Evolutionary conservation across 2,797 vertebrate species (phyloP).

Genomic region (Sarcoramphus papa): DNA sequence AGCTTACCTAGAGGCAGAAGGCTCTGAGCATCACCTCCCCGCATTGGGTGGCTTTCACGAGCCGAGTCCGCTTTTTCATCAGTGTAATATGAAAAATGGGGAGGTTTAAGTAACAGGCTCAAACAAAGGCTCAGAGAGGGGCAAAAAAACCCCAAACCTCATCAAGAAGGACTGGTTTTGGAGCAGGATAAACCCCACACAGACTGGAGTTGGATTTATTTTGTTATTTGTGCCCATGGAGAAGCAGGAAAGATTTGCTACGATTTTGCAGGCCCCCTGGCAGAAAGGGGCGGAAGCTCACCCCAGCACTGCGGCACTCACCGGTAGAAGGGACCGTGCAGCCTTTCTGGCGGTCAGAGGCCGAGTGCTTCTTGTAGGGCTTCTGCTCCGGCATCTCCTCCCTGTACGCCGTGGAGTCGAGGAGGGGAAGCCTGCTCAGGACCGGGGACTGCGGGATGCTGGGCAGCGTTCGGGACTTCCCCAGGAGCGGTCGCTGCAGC

Average conservation of each 20-base stretch:
- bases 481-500: slow-evolving; percentile 84
- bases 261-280: neutral
- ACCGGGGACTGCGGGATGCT: slow-evolving; percentile 92
- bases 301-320: slow-evolving; percentile 35
- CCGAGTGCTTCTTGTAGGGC: slow-evolving; percentile 45
- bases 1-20: neutral
- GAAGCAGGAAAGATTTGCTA: neutral
- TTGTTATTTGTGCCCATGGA: neutral
- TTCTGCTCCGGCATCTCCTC: slow-evolving; percentile 63
- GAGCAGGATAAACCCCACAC: neutral
- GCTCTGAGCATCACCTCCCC: neutral
- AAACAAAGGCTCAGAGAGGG: neutral
- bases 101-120: neutral
- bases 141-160: accelerated
- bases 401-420: neutral
- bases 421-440: slow-evolving; percentile 77
- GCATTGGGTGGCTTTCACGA: accelerated
- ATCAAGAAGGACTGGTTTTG: neutral
- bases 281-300: accelerated
- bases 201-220: too few species aligned
- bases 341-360: slow-evolving; percentile 69
- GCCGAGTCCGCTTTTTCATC: neutral
- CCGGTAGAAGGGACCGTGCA: slow-evolving; percentile 86
- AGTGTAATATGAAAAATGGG: accelerated
- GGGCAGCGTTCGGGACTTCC: slow-evolving; percentile 87